phyloP scores from a whole-genome alignment of 2,888 invertebrate genomes.

The Hedychridium roseum region DNA sequence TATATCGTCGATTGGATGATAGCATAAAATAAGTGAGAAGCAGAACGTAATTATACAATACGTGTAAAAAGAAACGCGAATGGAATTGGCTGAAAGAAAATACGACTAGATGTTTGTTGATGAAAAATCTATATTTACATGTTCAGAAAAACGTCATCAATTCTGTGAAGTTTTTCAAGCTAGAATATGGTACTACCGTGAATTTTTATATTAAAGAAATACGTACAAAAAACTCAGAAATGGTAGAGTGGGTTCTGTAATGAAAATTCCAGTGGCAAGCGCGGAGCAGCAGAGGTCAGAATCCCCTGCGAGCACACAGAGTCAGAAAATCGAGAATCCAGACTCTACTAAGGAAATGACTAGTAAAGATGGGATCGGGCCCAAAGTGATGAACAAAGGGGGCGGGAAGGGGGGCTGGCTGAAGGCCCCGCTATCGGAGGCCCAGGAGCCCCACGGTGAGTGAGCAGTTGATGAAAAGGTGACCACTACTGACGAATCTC shows the following conservation, averaged over 20 bases:
- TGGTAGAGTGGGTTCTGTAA: constrained; percentile 52
- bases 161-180: background rate
- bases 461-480: constrained; percentile 49
- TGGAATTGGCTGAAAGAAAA: constrained; percentile 39
- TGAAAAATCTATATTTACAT: constrained; percentile 20
- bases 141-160: background rate
- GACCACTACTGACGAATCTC: constrained; percentile 41
- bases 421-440: constrained; percentile 61
- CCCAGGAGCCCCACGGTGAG: constrained; percentile 63
- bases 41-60: no score
- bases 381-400: constrained; percentile 62
- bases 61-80: constrained; percentile 40
- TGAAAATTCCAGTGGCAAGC: constrained; percentile 62
- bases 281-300: constrained; percentile 63
- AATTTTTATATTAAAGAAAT: constrained; percentile 1
- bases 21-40: no score
- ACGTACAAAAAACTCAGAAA: constrained; percentile 23
- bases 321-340: constrained; percentile 60
- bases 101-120: no score
- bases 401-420: constrained; percentile 62
- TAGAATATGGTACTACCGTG: constrained; percentile 7
- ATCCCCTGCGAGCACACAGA: constrained; percentile 60
- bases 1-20: no score
- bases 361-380: constrained; percentile 61
- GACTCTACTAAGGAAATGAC: constrained; percentile 62